Evolutionary conservation across 2,113 vertebrate genomes (phyloP), one percentile per base, ranked within the genome.

Genomic region (Syngnathus scovelli): DNA sequence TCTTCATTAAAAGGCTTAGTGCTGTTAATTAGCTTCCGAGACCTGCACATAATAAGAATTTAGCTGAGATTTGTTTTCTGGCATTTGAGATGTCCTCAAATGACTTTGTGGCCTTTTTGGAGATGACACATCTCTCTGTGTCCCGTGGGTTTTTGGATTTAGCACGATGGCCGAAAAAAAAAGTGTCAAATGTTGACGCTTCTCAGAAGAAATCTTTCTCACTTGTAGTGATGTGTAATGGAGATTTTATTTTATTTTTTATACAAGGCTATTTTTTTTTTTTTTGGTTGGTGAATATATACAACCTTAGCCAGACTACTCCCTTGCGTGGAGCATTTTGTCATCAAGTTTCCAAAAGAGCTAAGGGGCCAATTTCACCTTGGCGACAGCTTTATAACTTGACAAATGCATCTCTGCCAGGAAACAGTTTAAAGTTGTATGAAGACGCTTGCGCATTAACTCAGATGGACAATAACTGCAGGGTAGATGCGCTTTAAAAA

Each of bases 381-480:
- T 15, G 6, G 54, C 12, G 23, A 27, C 12, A 27, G 27, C 15
- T 58, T 58, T 58, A 36, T 36, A 36, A 58, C 27, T 58, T 58
- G 27, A 27, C 12, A 55, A 55, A 55, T 27, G 15, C 55, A 16
- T 6, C 6, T 36, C 27, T 36, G 55, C 13, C 3, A 11, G 61
- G 49, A 33, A 64, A 56, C 2, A 2, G 59, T 64, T 75, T 59
- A 38, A 68, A 54, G 23, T 16, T 56, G 52, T 46, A 46, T 51
- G 16, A 74, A 66, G 16, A 68, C 37, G 23, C 68, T 70, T 5
- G 52, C 5, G 39, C 69, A 70, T 65, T 60, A 27, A 61, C 48
- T 27, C 37, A 37, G 39, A 61, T 51, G 41, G 19, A 46, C 7
- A 16, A 19, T 49, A 48, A 60, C 15, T 60, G 58, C 27, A 19